Base-by-base conservation (phyloP, 2,888 invertebrate genomes). In the Erebia ligea region DNA sequence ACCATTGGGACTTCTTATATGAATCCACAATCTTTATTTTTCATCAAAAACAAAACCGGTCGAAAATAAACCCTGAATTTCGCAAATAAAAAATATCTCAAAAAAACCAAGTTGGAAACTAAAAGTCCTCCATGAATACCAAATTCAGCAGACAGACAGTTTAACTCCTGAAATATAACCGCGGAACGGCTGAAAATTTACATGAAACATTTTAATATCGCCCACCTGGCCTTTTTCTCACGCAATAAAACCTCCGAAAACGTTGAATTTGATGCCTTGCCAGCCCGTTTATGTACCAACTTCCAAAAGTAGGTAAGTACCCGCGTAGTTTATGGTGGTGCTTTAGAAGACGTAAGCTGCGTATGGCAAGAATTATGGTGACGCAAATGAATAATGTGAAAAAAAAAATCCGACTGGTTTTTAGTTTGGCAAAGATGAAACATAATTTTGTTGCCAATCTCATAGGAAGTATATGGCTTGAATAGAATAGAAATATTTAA, bases 181-280 rank as follows among this genome's bases (percentile, higher is more conserved):
- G 71, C 76, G 79, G 76, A 85, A 85, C 81, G 82, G 77, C 82
- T 81, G 79, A 82, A 34, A 85, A 93, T 93, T 93, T 92, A 89
- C 92, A 93, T 93, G 91, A 89, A 93, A 92, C 92, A 92, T 92
- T 93, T 92, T 93, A 93, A 92, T 93, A 93, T 91, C 82, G 81
- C 78, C 78, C 89, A 91, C 92, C 92, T 92, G 90, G 86, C 85
- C 84, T 90, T 90, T 91, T 92, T 92, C 92, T 88, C 92, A 90
- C 90, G 90, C 86, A 83, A 82, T 86, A 85, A 88, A 88, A 83
- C 85, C 82, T 83, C 79, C 80, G 78, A 84, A 83, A 85, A 83
- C 21, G 84, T 85, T 83, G 79, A 82, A 84, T 84, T 86, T 86
- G 82, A 86, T 84, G 81, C 79, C 78, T 78, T 80, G 78, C 78